Evolutionary conservation across 2,113 vertebrate genomes (phyloP), one percentile per base, ranked within the genome.

Genomic region (Tautogolabrus adspersus): DNA sequence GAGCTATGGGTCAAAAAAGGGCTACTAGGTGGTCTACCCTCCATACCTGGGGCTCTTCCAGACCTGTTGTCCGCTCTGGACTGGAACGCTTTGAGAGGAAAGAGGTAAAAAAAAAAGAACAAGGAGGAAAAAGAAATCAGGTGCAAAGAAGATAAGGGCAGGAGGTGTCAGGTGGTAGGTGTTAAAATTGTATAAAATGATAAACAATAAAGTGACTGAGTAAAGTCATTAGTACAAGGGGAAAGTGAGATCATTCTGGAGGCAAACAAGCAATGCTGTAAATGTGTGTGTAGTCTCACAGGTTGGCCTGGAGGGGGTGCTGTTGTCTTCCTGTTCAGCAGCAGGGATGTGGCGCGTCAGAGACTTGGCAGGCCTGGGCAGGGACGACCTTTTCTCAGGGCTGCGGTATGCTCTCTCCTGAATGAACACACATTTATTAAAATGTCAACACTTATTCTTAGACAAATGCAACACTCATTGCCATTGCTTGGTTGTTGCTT

Each of bases 351-450:
- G 96, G 87, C 96, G 94, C 26, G 97, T 96, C 73, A 97, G 95
- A 66, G 97, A 97, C 1, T 96, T 97, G 63, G 97, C 97, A 12
- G 97, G 97, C 91, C 97, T 94, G 0, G 97, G 97, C 38, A 98
- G 94, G 60, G 97, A 96, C 2, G 97, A 97, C 76, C 96, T 96
- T 82, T 98, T 98, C 90, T 98, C 97, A 0, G 97, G 97, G 82
- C 96, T 98, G 92, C 94, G 96, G 90, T 90, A 94, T 1, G 95
- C 62, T 81, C 96, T 93, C 94, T 97, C 97, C 97, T 98, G 84
- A 19, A 77, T 15, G 6, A 13, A 73, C 54, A 61, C 37, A 66
- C 44, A 56, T 21, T 23, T 34, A 56, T n/a, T 21, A 55, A 34
- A 34, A 34, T 34, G 30, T 34, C 30, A 34, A 34, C 59, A 66